Percentiles rank a stretch among this genome's conserved stretches.
Evolutionary conservation across 2,888 invertebrate genomes (phyloP).

Genomic region (Omphaloscelis lunosa): DNA sequence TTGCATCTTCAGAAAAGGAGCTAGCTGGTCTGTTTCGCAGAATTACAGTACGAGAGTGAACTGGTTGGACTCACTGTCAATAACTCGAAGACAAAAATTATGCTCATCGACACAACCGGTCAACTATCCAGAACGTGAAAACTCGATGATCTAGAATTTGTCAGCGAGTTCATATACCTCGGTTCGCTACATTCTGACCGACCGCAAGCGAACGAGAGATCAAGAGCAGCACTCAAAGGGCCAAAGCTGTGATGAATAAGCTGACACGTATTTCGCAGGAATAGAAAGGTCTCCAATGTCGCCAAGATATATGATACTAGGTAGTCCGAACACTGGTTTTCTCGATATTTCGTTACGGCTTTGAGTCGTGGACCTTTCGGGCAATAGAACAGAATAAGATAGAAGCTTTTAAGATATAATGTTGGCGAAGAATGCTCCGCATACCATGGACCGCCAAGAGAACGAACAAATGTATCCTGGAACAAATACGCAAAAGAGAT

Average conservation of each 20-base stretch:
- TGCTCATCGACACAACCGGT: background rate
- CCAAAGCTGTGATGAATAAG: background rate
- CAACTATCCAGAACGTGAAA: too few relatives aligned
- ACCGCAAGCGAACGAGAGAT: too few relatives aligned
- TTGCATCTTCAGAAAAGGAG: background rate
- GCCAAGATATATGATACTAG: background rate
- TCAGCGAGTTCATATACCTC: background rate
- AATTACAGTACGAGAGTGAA: background rate
- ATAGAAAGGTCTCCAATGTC: background rate
- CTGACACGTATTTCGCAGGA: background rate
- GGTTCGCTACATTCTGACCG: too few relatives aligned
- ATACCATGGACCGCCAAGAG: background rate
- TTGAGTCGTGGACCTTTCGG: background rate
- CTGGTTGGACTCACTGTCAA: too few relatives aligned
- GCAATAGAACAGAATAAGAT: background rate
- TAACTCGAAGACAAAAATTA: too few relatives aligned
- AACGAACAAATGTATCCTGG: too few relatives aligned
- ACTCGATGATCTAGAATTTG: background rate
- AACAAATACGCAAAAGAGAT: background rate
- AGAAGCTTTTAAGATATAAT: too few relatives aligned
- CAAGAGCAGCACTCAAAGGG: background rate
- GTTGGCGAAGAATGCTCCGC: background rate
- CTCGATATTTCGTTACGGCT: background rate
- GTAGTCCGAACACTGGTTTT: background rate
- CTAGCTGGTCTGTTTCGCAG: background rate